These are phyloP conservation scores for Argyresthia goedartella DNA, from an alignment of 2,888 invertebrate species.

Conservation along the genomic window DNA sequence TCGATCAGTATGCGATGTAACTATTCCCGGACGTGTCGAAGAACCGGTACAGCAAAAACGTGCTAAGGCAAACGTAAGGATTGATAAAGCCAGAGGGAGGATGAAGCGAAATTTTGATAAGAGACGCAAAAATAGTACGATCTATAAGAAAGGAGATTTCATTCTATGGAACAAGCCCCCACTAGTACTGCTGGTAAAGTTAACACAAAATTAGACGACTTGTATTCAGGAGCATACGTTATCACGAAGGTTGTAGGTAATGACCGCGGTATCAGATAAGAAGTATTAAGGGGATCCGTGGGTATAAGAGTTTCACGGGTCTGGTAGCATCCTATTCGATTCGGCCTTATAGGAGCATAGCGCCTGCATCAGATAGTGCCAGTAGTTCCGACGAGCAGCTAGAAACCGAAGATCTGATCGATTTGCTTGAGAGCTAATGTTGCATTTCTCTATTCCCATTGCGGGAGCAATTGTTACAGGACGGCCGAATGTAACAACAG, in stretches of 20 bases:
- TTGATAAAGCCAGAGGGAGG: neutral
- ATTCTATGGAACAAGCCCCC: constrained; percentile 13
- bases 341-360: constrained; percentile 12
- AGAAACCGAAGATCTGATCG: constrained; percentile 15
- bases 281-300: constrained; percentile 17
- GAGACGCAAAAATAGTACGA: constrained; percentile 8
- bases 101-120: constrained; percentile 13
- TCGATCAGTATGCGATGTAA: constrained; percentile 9
- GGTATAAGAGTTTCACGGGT: constrained; percentile 16
- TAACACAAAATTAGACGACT: constrained; percentile 16
- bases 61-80: neutral
- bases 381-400: constrained; percentile 18
- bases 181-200: constrained; percentile 10
- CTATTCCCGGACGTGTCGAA: neutral
- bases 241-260: constrained; percentile 16
- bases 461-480: constrained; percentile 8
- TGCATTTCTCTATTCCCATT: constrained; percentile 7
- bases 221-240: constrained; percentile 6
- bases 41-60: neutral
- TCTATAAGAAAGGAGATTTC: constrained; percentile 15
- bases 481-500: constrained; percentile 12
- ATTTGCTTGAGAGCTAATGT: neutral
- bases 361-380: constrained; percentile 14
- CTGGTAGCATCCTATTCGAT: constrained; percentile 13
- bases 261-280: constrained; percentile 19